phyloP scores from a whole-genome alignment of 2,113 vertebrate genomes.

The Strix uralensis region DNA sequence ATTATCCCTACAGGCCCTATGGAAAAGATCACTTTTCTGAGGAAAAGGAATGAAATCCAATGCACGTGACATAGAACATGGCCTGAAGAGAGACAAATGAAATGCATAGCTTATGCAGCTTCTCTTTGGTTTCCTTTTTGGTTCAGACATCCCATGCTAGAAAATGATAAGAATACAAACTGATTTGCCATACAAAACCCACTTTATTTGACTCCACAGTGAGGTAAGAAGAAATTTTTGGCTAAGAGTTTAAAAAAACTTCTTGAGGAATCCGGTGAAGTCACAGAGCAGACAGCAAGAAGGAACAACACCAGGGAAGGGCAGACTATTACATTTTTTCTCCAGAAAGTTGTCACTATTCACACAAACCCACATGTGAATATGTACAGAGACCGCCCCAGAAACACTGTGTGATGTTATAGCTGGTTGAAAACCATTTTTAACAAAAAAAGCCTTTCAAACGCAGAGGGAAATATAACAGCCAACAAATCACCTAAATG shows the following conservation, averaged over 20 bases:
- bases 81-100: neutral
- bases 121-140: neutral
- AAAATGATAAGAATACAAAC: neutral
- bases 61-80: neutral
- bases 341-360: neutral
- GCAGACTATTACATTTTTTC: neutral
- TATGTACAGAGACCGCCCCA: neutral
- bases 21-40: neutral
- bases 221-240: neutral
- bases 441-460: neutral
- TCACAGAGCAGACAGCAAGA: neutral
- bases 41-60: neutral
- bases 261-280: neutral
- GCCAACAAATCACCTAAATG: neutral
- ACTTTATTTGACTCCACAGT: neutral
- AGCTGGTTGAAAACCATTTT: neutral
- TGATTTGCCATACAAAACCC: neutral
- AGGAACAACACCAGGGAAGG: neutral
- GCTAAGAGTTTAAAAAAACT: neutral
- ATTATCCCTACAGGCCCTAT: neutral
- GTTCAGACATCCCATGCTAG: neutral
- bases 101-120: neutral
- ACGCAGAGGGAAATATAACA: neutral
- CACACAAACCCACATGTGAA: neutral
- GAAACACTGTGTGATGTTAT: neutral